A percentile compares a stretch with the other conserved stretches of the same genome.
Conservation (phyloP, 2,888 invertebrate species). For the Chromoteleia sp. region DNA sequence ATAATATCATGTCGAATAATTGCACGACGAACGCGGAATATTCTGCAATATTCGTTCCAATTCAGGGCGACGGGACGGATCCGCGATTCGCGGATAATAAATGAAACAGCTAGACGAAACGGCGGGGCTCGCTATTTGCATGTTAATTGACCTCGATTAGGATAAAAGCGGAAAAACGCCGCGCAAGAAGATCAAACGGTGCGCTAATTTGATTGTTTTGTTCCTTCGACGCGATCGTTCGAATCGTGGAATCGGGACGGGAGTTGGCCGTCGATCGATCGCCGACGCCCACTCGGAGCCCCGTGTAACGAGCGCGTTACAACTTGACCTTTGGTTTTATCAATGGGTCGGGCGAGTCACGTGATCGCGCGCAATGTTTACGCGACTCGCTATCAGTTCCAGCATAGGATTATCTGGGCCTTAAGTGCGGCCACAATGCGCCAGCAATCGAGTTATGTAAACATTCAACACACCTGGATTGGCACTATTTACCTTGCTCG, state of each 20-base stretch:
- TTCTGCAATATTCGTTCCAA: slow-evolving; percentile 12
- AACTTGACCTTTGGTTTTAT: slow-evolving; percentile 52
- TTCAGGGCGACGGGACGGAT: not conserved
- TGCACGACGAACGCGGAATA: slow-evolving; percentile 13
- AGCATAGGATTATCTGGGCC: slow-evolving; percentile 28
- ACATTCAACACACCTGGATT: slow-evolving; percentile 72
- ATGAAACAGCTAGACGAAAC: slow-evolving; percentile 13
- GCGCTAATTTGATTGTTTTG: slow-evolving; percentile 22
- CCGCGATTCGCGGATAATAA: slow-evolving; percentile 17
- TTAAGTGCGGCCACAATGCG: slow-evolving; percentile 39
- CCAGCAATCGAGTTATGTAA: slow-evolving; percentile 72
- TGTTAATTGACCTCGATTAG: slow-evolving; percentile 45
- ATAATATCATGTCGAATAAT: slow-evolving; percentile 28
- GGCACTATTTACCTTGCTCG: slow-evolving; percentile 76
- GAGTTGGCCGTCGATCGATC: slow-evolving; percentile 23
- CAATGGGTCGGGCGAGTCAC: slow-evolving; percentile 41
- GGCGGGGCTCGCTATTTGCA: slow-evolving; percentile 27
- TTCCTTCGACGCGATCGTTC: slow-evolving; percentile 1
- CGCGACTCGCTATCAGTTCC: slow-evolving; percentile 13
- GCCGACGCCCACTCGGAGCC: not conserved
- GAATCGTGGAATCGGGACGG: not conserved
- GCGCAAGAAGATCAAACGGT: not conserved
- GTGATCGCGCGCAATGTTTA: slow-evolving; percentile 1
- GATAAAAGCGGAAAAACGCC: slow-evolving; percentile 12
- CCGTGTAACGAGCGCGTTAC: not conserved